Percentiles rank a stretch among this genome's conserved stretches.
Evolutionary conservation across 2,888 invertebrate species (phyloP).

Genomic region (Cantharis nigra): DNA sequence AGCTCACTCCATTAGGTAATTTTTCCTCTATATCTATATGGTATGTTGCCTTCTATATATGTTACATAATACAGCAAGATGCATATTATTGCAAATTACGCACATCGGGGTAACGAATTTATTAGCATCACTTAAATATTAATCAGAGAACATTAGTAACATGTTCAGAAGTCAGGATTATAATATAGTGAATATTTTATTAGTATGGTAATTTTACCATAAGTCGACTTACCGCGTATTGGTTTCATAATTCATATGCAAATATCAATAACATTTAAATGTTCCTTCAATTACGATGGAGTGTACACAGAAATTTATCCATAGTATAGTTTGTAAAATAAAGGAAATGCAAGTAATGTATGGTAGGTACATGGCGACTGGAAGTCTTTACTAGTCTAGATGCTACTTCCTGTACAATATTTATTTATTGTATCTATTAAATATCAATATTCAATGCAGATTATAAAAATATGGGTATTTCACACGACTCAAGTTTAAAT

Average conservation of each 20-base stretch:
- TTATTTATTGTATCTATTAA: not conserved
- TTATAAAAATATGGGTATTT: not conserved
- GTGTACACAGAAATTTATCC: not conserved
- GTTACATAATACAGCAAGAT: not conserved
- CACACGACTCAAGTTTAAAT: not conserved
- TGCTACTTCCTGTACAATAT: not conserved
- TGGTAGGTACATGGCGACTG: not conserved
- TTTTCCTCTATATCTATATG: not conserved
- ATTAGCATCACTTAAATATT: conserved; percentile 16
- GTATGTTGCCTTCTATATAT: not conserved
- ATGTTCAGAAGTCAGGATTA: conserved; percentile 21
- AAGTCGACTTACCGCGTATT: conserved; percentile 12
- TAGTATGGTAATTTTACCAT: conserved; percentile 16
- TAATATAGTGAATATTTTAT: conserved; percentile 15
- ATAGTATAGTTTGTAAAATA: not conserved
- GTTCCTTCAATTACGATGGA: not conserved
- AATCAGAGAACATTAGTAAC: conserved; percentile 19
- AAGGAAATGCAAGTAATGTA: not conserved
- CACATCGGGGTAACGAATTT: conserved; percentile 11
- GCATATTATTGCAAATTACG: conserved; percentile 9
- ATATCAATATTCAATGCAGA: not conserved
- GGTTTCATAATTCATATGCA: conserved; percentile 13
- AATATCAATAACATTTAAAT: not conserved
- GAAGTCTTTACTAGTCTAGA: not conserved
- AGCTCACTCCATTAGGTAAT: not conserved